Evolutionary conservation across 2,888 invertebrate species (phyloP).

Genomic region (Sinopyrophorus schimmeli): DNA sequence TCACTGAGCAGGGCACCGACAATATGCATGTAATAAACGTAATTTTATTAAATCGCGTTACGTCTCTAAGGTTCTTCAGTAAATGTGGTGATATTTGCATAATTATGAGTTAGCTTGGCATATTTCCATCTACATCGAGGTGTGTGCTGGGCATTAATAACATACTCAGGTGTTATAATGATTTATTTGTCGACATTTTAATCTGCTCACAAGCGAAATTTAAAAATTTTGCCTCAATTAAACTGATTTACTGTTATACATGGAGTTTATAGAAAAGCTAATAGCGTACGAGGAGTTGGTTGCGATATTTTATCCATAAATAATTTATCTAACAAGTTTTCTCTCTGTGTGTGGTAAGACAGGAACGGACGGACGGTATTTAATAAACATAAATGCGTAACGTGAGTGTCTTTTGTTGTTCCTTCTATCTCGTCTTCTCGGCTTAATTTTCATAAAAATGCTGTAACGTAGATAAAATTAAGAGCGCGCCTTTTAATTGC

Average conservation of each 20-base stretch:
- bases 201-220: constrained; percentile 23
- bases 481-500: not conserved
- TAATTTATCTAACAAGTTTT: constrained; percentile 17
- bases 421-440: too few relatives aligned
- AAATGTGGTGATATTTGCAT: constrained; percentile 42
- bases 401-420: not conserved
- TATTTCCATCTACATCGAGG: constrained; percentile 40
- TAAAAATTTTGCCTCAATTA: constrained; percentile 24
- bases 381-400: constrained; percentile 1
- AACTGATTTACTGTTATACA: constrained; percentile 29
- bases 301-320: constrained; percentile 11
- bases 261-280: constrained; percentile 9
- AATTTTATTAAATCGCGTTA: constrained; percentile 12
- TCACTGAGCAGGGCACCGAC: too few relatives aligned
- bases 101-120: constrained; percentile 44
- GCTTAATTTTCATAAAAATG: too few relatives aligned
- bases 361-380: not conserved
- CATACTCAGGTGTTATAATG: constrained; percentile 42
- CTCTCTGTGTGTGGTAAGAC: constrained; percentile 15
- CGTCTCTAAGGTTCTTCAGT: constrained; percentile 26
- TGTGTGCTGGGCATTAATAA: constrained; percentile 40
- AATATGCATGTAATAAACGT: not conserved
- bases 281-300: constrained; percentile 2
- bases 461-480: too few relatives aligned
- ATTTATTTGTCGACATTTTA: constrained; percentile 37